Evolutionary conservation across 2,113 vertebrate species (phyloP).

Genomic region (Sitta europaea): DNA sequence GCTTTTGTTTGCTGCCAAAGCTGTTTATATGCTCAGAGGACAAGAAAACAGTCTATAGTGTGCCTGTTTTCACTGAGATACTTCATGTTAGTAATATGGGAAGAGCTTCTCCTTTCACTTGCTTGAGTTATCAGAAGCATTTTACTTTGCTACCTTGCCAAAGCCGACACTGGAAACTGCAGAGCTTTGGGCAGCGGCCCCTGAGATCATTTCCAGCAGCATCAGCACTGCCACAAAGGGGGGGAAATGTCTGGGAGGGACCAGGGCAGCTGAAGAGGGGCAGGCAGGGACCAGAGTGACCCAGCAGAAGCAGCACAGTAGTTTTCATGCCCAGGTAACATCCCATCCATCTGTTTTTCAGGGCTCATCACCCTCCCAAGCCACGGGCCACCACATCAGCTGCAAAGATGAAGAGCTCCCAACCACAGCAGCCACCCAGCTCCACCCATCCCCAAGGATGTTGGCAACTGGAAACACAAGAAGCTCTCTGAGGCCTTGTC

Average conservation of each 20-base stretch:
- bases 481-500: neutral
- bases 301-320: neutral
- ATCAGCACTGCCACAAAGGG: neutral
- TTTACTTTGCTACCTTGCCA: neutral
- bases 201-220: neutral
- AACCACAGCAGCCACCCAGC: rapidly evolving
- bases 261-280: neutral
- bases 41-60: rapidly evolving
- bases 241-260: rapidly evolving
- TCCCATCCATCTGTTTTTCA: neutral
- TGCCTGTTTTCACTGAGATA: neutral
- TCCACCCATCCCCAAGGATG: neutral
- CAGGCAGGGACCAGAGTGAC: neutral
- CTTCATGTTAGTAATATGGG: rapidly evolving
- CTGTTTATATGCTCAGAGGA: neutral
- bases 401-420: neutral
- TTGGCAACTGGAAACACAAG: neutral
- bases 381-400: neutral
- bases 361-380: neutral
- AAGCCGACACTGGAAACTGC: neutral
- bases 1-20: neutral
- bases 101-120: neutral
- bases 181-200: rapidly evolving
- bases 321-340: neutral
- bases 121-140: neutral